Base-by-base conservation (phyloP, 64 coral and sea anemone genomes). In the Actinia tenebrosa region DNA sequence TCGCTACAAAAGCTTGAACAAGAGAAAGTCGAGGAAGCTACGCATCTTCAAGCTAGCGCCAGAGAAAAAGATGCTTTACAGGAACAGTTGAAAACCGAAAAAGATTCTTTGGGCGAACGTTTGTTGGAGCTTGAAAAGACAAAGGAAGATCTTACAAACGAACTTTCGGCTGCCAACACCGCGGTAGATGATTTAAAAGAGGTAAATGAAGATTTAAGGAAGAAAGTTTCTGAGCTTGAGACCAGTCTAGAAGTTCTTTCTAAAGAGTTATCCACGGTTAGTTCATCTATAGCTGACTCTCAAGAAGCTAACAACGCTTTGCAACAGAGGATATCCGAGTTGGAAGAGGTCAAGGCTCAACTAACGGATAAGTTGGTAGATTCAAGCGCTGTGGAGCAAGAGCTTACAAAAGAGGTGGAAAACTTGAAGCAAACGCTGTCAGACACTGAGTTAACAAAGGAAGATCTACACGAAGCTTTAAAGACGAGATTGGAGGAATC, bases 11-110 rank as follows among this genome's bases (percentile, higher is more conserved):
- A 92, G 55, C 56, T 56, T 27, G 53, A 92, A 77, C 56, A 80
- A 19, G 72, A 92, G 53, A 89, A 94, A 78, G 17, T 87, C 13
- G 55, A 89, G 60, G 89, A 91, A 68, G 62, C 86, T 13, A 58
- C 44, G 6, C 55, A 84, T 58, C 81, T 96, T 69, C 91, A 88
- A 27, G 81, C 62, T 44, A 79, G 66, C 37, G 72, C 69, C 19
- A 45, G 78, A 79, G 94, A 86, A 81, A 93, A 63, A 86, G 7
- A 86, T 59, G 26, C 80, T 61, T 47, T 64, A 87, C 23, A 84
- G 7, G 16, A 64, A 80, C 59, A 90, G 56, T 64, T 87, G 78
- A 20, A 44, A 3, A 53, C 87, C n/a, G 87, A 88, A 64, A 77
- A 82, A 81, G 69, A 84, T 71, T 56, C 59, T 46, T 54, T 94